Conservation (phyloP, 2,113 vertebrate species). For the Caranx melampygus region DNA sequence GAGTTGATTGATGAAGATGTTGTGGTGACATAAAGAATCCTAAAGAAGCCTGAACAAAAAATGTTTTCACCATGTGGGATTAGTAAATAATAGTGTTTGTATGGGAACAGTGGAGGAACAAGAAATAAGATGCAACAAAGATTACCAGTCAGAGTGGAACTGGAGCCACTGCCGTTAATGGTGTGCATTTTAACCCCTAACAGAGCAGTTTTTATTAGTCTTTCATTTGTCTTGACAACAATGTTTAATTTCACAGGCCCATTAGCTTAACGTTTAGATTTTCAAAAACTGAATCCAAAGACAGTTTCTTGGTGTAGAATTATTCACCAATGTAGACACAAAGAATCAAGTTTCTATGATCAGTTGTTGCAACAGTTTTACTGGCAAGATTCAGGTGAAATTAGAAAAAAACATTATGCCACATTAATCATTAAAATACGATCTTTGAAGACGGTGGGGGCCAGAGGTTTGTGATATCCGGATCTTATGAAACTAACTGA, state of each 20-base stretch:
- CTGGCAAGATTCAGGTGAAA: background rate
- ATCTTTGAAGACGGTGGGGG: background rate
- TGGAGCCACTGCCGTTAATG: background rate
- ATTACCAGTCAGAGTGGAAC: background rate
- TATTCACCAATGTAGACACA: background rate
- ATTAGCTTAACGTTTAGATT: background rate
- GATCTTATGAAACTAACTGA: background rate
- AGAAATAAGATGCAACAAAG: background rate
- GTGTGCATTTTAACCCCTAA: background rate
- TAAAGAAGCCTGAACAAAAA: background rate
- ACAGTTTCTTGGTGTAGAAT: background rate
- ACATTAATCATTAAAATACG: background rate
- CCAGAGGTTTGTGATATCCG: background rate
- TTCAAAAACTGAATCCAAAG: constrained; percentile 8
- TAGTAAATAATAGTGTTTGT: background rate
- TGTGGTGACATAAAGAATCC: background rate
- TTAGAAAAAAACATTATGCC: background rate
- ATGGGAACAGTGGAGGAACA: background rate
- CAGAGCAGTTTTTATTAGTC: background rate
- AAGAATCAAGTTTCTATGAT: background rate
- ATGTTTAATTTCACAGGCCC: background rate
- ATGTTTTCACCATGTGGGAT: background rate
- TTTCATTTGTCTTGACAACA: background rate
- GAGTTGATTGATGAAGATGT: background rate
- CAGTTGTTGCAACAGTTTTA: background rate